phyloP scores from a whole-genome alignment of 2,797 vertebrate genomes.

The Pseudotriccus pelzelni region DNA sequence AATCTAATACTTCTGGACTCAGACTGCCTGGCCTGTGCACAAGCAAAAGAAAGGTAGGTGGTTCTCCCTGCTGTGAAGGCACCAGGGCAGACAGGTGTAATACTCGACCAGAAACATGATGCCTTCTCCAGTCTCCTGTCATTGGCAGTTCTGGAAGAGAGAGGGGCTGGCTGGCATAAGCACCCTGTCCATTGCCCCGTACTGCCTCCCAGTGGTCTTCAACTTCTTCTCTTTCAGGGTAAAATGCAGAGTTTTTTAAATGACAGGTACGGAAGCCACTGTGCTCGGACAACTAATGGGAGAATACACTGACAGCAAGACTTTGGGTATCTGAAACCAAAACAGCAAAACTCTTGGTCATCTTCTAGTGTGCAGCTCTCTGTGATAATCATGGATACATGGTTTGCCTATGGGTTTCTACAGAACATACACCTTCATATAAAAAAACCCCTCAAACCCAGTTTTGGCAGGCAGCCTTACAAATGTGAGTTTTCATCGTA shows the following conservation, averaged over 20 bases:
- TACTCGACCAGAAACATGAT: not conserved
- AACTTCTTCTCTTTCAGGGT: not conserved
- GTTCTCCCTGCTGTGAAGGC: not conserved
- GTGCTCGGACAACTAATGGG: not conserved
- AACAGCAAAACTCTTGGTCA: not conserved
- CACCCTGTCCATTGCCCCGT: not conserved
- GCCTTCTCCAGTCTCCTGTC: not conserved
- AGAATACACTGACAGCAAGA: rapidly evolving
- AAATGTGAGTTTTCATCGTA: not conserved
- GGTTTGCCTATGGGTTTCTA: not conserved
- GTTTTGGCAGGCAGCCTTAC: not conserved
- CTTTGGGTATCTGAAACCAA: not conserved
- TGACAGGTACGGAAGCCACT: not conserved
- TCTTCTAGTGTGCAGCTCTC: not conserved
- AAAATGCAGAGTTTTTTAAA: not conserved
- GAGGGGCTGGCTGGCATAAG: not conserved
- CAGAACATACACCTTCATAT: not conserved
- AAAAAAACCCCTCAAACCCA: rapidly evolving
- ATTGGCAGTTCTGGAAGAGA: not conserved
- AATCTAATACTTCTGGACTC: not conserved
- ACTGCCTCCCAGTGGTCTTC: constrained; percentile 9
- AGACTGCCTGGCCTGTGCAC: not conserved
- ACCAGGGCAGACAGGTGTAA: not conserved
- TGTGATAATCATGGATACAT: rapidly evolving
- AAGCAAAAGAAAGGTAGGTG: not conserved